A percentile compares a stretch with the other conserved stretches of the same genome.
These are phyloP conservation scores for Haliclystus octoradiatus DNA, from an alignment of 30 jellyfish, hydroid and myxozoan species.

Conservation along the genomic window DNA sequence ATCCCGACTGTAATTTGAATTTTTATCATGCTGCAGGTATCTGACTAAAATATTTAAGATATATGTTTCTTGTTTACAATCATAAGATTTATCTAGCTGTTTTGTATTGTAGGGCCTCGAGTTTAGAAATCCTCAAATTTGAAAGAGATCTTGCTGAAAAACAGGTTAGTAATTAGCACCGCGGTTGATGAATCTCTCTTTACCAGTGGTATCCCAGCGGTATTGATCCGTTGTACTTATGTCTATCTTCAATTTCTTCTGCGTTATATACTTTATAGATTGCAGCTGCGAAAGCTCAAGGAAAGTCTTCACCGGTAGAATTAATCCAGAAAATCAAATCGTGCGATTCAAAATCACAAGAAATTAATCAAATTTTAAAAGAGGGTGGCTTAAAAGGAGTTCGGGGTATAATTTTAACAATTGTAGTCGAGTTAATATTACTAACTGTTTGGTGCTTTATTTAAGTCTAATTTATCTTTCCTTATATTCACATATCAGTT, in stretches of 20 bases:
- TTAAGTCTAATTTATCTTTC: too few relatives aligned
- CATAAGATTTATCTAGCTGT: not conserved
- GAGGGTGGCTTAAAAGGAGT: conserved; percentile 66
- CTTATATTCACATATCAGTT: too few relatives aligned
- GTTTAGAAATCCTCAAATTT: conserved; percentile 59
- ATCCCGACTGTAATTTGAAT: conserved; percentile 8
- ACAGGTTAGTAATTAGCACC: conserved; percentile 23
- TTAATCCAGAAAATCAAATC: conserved; percentile 26
- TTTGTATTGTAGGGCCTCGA: conserved; percentile 28
- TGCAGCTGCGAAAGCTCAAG: conserved; percentile 70
- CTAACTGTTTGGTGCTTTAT: too few relatives aligned
- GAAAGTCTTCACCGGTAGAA: conserved; percentile 42
- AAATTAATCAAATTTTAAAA: conserved; percentile 23
- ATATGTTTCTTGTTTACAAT: not conserved
- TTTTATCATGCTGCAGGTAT: not conserved
- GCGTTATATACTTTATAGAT: conserved; percentile 14
- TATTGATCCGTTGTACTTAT: too few relatives aligned
- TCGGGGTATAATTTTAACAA: too few relatives aligned
- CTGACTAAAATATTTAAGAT: not conserved
- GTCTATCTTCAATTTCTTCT: not conserved
- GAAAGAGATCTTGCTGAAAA: conserved; percentile 47
- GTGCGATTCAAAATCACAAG: conserved; percentile 18
- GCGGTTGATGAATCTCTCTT: conserved; percentile 1
- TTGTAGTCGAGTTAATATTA: too few relatives aligned
- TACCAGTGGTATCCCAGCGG: too few relatives aligned